A percentile compares a stretch with the other conserved stretches of the same genome.
Conservation (phyloP, 2,797 vertebrate species). For the Margarornis squamiger region DNA sequence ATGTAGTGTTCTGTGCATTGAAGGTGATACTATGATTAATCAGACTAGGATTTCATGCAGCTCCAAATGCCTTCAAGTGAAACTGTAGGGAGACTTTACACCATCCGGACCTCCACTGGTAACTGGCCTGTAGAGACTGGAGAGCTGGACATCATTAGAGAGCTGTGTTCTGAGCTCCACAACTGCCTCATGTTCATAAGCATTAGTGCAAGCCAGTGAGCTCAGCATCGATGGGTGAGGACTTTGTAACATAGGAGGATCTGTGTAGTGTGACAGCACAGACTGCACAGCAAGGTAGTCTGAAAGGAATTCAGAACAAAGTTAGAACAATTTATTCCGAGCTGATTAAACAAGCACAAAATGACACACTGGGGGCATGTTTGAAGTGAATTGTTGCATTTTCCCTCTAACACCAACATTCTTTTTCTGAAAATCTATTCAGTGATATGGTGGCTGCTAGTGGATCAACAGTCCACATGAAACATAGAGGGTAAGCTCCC, state of each 20-base stretch:
- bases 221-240: fast-evolving
- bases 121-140: neutral
- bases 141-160: fast-evolving
- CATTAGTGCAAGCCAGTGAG: neutral
- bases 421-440: neutral
- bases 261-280: neutral
- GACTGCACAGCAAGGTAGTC: neutral
- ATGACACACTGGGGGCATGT: neutral
- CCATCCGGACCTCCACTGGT: fast-evolving
- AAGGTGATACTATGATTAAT: neutral
- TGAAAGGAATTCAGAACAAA: neutral
- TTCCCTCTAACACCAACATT: neutral
- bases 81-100: neutral
- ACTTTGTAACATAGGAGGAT: neutral
- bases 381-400: neutral
- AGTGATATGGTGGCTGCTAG: neutral
- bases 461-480: fast-evolving
- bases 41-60: neutral
- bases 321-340: neutral
- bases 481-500: neutral
- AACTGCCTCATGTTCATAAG: fast-evolving
- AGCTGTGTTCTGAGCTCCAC: neutral
- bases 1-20: neutral
- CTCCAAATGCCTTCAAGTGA: neutral
- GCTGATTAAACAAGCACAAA: neutral